These are phyloP conservation scores for Drosophila mettleri DNA, from an alignment of 2,888 invertebrate species.

Conservation along the genomic window DNA sequence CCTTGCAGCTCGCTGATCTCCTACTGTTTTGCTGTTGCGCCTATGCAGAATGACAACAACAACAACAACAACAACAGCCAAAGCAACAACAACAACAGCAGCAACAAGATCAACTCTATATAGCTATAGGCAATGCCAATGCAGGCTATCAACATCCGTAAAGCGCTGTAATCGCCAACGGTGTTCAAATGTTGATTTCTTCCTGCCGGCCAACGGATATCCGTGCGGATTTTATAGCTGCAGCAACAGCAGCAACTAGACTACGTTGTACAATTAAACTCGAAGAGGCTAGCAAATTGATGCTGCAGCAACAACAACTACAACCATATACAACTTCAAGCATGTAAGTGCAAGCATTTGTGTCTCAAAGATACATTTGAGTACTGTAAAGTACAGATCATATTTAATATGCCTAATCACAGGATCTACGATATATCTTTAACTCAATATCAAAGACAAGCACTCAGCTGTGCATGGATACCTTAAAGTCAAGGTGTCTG, in stretches of 20 bases:
- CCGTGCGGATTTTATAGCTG: conserved; percentile 80
- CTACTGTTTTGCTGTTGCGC: conserved; percentile 48
- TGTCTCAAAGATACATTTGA: conserved; percentile 36
- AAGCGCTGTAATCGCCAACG: conserved; percentile 70
- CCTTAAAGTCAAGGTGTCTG: conserved; percentile 36
- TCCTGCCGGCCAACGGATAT: conserved; percentile 82
- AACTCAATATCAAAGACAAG: conserved; percentile 65
- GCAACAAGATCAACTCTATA: conserved; percentile 54
- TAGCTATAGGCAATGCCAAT: conserved; percentile 64
- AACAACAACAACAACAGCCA: conserved; percentile 32
- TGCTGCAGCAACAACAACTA: conserved; percentile 57
- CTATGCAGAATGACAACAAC: conserved; percentile 67
- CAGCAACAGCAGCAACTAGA: conserved; percentile 48
- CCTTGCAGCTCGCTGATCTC: conserved; percentile 19
- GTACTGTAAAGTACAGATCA: conserved; percentile 12
- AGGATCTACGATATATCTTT: conserved; percentile 46
- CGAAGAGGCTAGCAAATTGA: conserved; percentile 76
- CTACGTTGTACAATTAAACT: conserved; percentile 67
- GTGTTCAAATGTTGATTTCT: conserved; percentile 82
- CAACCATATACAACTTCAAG: conserved; percentile 47
- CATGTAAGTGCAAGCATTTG: conserved; percentile 57
- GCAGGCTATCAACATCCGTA: conserved; percentile 78
- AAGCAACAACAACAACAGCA: conserved; percentile 27
- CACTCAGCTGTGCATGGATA: not conserved
- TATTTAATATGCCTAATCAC: conserved; percentile 56